These are phyloP conservation scores for Linhomoeus sp. DNA, from an alignment of 2,888 invertebrate genomes.

Conservation along the genomic window DNA sequence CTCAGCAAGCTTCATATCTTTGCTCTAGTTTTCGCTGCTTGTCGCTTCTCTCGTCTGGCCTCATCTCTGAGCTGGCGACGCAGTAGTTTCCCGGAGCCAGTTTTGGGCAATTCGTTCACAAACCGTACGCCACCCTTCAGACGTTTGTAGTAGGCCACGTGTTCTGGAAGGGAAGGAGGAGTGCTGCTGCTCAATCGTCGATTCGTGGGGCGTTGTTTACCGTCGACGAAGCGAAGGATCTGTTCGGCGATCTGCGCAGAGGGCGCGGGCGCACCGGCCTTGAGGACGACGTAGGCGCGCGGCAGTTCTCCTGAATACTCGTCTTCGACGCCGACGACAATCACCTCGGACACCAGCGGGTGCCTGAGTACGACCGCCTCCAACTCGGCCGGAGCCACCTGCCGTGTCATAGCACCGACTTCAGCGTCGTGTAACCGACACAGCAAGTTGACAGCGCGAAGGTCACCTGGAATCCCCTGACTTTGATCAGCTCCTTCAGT, in stretches of 20 bases:
- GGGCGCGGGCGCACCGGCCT: slow-evolving; percentile 4
- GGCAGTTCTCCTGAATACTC: slow-evolving; percentile 30
- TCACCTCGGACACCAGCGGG: too few relatives aligned
- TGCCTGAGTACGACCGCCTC: too few relatives aligned
- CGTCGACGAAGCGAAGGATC: slow-evolving; percentile 8
- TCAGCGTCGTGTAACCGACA: too few relatives aligned
- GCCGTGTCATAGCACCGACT: too few relatives aligned
- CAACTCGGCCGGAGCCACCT: slow-evolving; percentile 66
- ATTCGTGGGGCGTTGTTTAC: slow-evolving; percentile 1
- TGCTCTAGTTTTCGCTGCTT: too few relatives aligned
- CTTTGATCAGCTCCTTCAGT: slow-evolving; percentile 71
- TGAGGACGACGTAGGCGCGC: slow-evolving; percentile 21
- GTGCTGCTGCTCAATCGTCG: too few relatives aligned
- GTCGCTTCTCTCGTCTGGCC: background rate
- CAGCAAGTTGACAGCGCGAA: background rate
- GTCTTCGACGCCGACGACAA: slow-evolving; percentile 53
- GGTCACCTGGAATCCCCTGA: slow-evolving; percentile 60
- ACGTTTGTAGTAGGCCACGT: slow-evolving; percentile 55
- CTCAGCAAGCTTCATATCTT: too few relatives aligned
- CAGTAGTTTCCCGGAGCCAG: slow-evolving; percentile 53
- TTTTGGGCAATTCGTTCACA: slow-evolving; percentile 49
- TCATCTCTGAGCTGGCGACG: slow-evolving; percentile 33
- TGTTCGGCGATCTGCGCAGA: slow-evolving; percentile 7
- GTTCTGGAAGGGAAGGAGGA: slow-evolving; percentile 23
- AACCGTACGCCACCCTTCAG: slow-evolving; percentile 48